Evolutionary conservation across 2,797 vertebrate species (phyloP).

Genomic region (Crotalus adamanteus): DNA sequence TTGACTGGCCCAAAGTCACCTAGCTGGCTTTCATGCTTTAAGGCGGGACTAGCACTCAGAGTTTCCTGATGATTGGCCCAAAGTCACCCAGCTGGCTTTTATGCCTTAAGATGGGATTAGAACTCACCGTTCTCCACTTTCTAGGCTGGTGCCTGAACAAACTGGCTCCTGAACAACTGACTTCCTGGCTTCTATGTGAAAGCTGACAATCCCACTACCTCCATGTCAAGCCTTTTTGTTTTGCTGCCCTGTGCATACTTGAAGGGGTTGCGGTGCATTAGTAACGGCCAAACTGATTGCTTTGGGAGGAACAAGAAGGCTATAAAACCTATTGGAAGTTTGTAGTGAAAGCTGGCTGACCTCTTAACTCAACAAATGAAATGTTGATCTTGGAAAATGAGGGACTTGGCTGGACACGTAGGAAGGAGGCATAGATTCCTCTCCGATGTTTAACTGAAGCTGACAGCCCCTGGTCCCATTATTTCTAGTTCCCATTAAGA

Average conservation of each 20-base stretch:
- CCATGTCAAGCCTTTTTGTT: constrained; percentile 30
- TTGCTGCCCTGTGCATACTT: neutral
- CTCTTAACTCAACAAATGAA: neutral
- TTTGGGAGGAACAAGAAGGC: neutral
- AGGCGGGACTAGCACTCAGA: too few species aligned
- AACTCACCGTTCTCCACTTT: neutral
- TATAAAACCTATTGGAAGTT: constrained; percentile 5
- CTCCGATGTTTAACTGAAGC: neutral
- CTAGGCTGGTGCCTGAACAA: neutral
- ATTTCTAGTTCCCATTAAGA: constrained; percentile 33
- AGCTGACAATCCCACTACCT: constrained; percentile 25
- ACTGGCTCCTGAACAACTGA: neutral
- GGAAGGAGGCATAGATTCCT: neutral
- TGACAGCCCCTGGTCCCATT: constrained; percentile 47
- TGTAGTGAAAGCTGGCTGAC: neutral
- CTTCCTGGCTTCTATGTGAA: neutral
- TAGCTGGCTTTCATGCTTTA: too few species aligned
- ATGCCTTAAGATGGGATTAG: too few species aligned
- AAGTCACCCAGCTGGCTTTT: too few species aligned
- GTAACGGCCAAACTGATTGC: constrained; percentile 25
- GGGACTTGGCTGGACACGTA: constrained; percentile 19
- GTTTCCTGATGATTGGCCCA: too few species aligned
- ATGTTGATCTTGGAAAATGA: constrained; percentile 37
- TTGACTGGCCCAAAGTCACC: neutral
- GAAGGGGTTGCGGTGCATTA: neutral